phyloP scores from a whole-genome alignment of 1,140 invertebrate species.

The Euwallacea fornicatus region DNA sequence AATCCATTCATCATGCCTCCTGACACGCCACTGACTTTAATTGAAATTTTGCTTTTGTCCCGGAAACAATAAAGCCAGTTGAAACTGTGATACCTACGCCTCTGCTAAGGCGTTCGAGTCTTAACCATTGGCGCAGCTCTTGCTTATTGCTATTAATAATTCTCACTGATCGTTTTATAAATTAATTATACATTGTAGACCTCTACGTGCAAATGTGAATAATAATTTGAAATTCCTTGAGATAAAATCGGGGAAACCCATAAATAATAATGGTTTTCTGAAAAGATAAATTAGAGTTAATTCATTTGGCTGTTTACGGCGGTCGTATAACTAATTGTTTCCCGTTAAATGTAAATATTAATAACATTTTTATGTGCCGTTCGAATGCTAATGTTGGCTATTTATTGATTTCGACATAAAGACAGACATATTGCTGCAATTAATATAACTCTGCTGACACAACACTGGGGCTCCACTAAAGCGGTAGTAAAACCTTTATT shows the following conservation, averaged over 20 bases:
- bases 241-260: background rate
- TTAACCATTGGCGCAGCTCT: no score
- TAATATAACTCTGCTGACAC: conserved; percentile 30
- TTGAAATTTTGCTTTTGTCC: background rate
- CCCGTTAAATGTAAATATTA: conserved; percentile 38
- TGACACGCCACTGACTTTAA: background rate
- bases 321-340: conserved; percentile 38
- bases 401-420: conserved; percentile 33
- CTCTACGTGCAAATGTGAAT: no score
- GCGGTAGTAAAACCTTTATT: conserved; percentile 27
- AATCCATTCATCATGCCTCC: conserved; percentile 4
- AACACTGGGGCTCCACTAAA: conserved; percentile 18
- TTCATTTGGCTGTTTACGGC: conserved; percentile 32
- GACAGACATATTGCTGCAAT: conserved; percentile 28
- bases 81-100: no score
- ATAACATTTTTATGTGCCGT: conserved; percentile 35
- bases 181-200: no score
- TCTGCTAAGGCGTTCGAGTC: no score
- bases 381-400: conserved; percentile 20
- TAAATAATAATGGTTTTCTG: conserved; percentile 9
- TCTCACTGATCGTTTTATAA: no score
- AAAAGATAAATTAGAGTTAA: conserved; percentile 34
- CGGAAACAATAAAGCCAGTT: no score
- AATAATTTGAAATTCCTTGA: background rate
- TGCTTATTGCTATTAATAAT: no score